Conservation (phyloP, 2,888 invertebrate genomes). For the Eristalis intricaria region DNA sequence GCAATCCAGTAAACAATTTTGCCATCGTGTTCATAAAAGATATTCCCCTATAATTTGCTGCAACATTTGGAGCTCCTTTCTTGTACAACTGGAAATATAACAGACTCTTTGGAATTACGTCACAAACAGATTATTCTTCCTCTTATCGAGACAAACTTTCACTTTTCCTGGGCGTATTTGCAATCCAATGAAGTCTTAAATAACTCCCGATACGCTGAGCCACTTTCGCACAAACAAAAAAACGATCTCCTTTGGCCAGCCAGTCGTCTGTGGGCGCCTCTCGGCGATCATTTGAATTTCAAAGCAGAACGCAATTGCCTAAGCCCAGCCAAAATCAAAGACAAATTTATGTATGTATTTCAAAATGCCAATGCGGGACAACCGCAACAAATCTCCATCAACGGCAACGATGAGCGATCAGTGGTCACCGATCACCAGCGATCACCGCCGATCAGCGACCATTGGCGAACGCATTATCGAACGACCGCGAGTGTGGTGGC, state of each 20-base stretch:
- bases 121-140: no score
- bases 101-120: no score
- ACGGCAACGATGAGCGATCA: background rate
- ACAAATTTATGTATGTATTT: background rate
- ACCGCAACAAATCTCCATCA: slow-evolving; percentile 60
- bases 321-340: background rate
- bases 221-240: slow-evolving; percentile 32
- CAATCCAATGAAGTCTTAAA: slow-evolving; percentile 22
- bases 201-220: slow-evolving; percentile 34
- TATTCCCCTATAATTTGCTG: no score
- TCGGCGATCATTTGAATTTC: slow-evolving; percentile 57
- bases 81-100: no score
- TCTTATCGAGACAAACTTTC: background rate
- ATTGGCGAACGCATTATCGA: slow-evolving; percentile 31
- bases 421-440: background rate
- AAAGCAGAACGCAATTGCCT: slow-evolving; percentile 7
- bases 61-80: no score
- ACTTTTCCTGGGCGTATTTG: background rate
- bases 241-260: slow-evolving; percentile 13
- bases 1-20: no score
- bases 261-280: slow-evolving; percentile 44
- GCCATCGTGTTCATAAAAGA: no score
- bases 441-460: background rate
- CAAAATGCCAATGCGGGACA: slow-evolving; percentile 11
- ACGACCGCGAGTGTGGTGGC: background rate